Conservation (phyloP, 2,888 invertebrate species). For the Napeogenes sylphis region DNA sequence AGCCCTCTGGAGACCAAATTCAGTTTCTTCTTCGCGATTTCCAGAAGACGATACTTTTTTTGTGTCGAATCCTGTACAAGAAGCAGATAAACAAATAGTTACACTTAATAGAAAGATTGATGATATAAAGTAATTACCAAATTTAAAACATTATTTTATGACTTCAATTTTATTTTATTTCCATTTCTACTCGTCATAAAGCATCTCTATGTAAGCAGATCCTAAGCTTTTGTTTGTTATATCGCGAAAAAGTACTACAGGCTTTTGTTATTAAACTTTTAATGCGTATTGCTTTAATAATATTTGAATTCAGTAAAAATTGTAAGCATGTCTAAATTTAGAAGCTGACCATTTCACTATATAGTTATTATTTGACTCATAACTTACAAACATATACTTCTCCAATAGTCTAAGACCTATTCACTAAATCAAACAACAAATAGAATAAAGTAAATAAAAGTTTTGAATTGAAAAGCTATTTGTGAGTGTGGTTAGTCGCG, state of each 20-base stretch:
- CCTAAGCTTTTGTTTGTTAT: conserved; percentile 3
- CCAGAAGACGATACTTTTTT: conserved; percentile 74
- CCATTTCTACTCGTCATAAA: conserved; percentile 6
- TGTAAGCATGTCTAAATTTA: conserved; percentile 4
- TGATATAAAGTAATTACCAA: neutral
- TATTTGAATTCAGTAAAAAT: neutral
- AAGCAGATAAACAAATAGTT: conserved; percentile 7
- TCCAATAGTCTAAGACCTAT: too few species aligned
- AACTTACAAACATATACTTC: too few species aligned
- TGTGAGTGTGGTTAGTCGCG: conserved; percentile 59
- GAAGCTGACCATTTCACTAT: neutral
- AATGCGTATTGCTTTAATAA: neutral
- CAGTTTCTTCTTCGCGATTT: conserved; percentile 82
- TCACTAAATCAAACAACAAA: neutral
- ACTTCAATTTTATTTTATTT: neutral
- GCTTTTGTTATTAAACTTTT: neutral
- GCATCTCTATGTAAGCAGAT: conserved; percentile 3
- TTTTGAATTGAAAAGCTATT: conserved; percentile 13
- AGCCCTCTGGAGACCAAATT: conserved; percentile 84
- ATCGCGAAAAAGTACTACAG: neutral
- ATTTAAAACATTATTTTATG: neutral
- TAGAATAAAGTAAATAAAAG: neutral
- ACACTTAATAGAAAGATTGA: neutral
- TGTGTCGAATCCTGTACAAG: conserved; percentile 78
- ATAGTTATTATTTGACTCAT: too few species aligned